Percentiles rank a stretch among this genome's conserved stretches.
These are phyloP conservation scores for Melanotaenia parkinsoni DNA, from an alignment of 2,797 vertebrate genomes.

Conservation along the genomic window DNA sequence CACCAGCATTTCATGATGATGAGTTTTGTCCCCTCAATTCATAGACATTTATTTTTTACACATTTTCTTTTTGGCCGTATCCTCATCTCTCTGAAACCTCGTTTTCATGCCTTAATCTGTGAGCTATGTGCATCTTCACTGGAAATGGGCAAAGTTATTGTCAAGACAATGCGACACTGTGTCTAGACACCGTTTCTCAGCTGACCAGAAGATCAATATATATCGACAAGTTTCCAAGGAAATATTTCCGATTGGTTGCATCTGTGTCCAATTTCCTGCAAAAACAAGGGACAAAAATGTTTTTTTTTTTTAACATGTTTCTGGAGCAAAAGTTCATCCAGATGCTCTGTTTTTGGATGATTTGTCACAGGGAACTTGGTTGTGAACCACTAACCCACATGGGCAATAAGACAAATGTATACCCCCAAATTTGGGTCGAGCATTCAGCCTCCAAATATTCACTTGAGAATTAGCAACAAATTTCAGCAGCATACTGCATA, in stretches of 20 bases:
- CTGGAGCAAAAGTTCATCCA: conserved; percentile 50
- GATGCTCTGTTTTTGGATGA: conserved; percentile 24
- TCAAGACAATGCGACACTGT: conserved; percentile 42
- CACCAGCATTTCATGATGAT: conserved; percentile 36
- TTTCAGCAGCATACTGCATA: conserved; percentile 31
- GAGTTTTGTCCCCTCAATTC: conserved; percentile 41
- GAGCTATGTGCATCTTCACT: conserved; percentile 22
- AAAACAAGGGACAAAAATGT: conserved; percentile 9
- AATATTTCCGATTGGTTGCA: conserved; percentile 25
- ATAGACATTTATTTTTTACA: conserved; percentile 14
- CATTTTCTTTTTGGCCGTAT: conserved; percentile 40
- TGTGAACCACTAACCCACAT: conserved; percentile 71
- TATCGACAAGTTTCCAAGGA: conserved; percentile 61
- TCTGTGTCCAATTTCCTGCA: conserved; percentile 36
- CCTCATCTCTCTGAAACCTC: conserved; percentile 53
- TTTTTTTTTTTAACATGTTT: conserved; percentile 1
- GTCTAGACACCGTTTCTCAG: conserved; percentile 71
- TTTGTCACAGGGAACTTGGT: conserved; percentile 41
- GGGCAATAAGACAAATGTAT: conserved; percentile 63
- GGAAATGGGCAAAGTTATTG: conserved; percentile 45
- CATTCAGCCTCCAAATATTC: conserved; percentile 25
- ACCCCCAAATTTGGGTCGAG: conserved; percentile 61
- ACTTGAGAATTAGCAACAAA: conserved; percentile 40
- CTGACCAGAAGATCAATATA: conserved; percentile 67
- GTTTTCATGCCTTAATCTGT: conserved; percentile 57